Evolutionary conservation across 2,888 invertebrate species (phyloP).

Genomic region (Drosophila lacicola): DNA sequence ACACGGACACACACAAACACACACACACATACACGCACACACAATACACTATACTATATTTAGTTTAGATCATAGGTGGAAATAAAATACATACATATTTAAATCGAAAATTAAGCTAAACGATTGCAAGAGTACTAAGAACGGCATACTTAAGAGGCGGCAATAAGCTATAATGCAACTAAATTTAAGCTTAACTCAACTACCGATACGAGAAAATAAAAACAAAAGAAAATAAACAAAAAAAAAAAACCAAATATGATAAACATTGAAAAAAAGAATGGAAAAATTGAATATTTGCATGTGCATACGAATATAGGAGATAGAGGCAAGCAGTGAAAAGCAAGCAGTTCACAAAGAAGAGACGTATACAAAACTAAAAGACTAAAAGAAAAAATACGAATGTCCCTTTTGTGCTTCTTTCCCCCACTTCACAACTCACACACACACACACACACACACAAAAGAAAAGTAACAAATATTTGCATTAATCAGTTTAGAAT

Average conservation of each 20-base stretch:
- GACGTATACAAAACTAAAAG: constrained; percentile 64
- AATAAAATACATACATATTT: constrained; percentile 56
- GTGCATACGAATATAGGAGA: constrained; percentile 38
- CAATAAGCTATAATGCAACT: constrained; percentile 68
- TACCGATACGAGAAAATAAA: constrained; percentile 42
- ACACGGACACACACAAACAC: constrained; percentile 26
- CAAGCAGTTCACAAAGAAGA: constrained; percentile 40
- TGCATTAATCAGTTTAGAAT: constrained; percentile 48
- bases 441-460: constrained; percentile 27
- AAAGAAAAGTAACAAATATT: constrained; percentile 20
- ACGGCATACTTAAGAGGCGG: constrained; percentile 76
- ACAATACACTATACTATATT: constrained; percentile 61
- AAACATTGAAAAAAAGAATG: constrained; percentile 7
- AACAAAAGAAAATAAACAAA: constrained; percentile 8
- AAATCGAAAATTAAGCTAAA: constrained; percentile 64
- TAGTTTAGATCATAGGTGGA: constrained; percentile 78
- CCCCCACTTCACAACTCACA: constrained; percentile 35
- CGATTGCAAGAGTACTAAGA: constrained; percentile 57
- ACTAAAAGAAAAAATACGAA: constrained; percentile 63
- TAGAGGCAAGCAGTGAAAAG: constrained; percentile 45
- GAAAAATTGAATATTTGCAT: constrained; percentile 41
- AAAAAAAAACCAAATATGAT: constrained; percentile 25
- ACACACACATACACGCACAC: constrained; percentile 36
- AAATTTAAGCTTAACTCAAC: constrained; percentile 62
- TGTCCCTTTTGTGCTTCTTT: constrained; percentile 70